Evolutionary conservation across 2,888 invertebrate species (phyloP), one percentile per base, ranked within the genome.

Genomic region (Cheilosia soror): DNA sequence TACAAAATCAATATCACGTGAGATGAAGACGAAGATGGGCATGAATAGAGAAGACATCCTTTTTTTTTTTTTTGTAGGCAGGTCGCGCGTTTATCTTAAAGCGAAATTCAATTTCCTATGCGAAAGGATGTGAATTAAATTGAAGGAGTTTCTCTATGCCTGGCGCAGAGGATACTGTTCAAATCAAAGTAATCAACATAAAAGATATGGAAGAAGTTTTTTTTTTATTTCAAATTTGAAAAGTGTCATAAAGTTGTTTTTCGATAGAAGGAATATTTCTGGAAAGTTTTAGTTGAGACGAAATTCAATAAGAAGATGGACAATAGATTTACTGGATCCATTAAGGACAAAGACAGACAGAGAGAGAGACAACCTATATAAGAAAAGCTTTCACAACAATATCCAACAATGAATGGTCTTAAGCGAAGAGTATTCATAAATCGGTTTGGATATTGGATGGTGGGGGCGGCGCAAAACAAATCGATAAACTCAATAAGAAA

Each of bases 61-160:
- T 44, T 44, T 44, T 15, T 44, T 42, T 13, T 0, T 6, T 31
- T 6, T 37, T 65, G 49, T 51, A 79, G 58, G 40, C 76, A 76
- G 71, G 76, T 76, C 71, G 66, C 80, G 84, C 75, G 55, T 85
- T 85, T 80, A 76, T 85, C 80, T 80, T 84, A 60, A 80, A 85
- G 80, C 76, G 57, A 85, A 85, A 85, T 72, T 85, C 84, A 85
- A 85, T 85, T 85, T 85, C 84, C 84, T 85, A 37, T 4, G 29
- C 76, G 71, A 80, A 80, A 80, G 76, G 80, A 85, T 85, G 76
- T 80, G 84, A 85, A 85, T 76, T 37, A 71, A 85, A 85, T 85
- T 66, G 84, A 80, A 85, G 71, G 84, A 80, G 76, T 80, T 84
- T 44, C 51, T 69, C 37, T 27, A 5, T 75, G 6, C n/a, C 25